These are phyloP conservation scores for Zootoca vivipara DNA, from an alignment of 2,113 vertebrate species.

Conservation along the genomic window DNA sequence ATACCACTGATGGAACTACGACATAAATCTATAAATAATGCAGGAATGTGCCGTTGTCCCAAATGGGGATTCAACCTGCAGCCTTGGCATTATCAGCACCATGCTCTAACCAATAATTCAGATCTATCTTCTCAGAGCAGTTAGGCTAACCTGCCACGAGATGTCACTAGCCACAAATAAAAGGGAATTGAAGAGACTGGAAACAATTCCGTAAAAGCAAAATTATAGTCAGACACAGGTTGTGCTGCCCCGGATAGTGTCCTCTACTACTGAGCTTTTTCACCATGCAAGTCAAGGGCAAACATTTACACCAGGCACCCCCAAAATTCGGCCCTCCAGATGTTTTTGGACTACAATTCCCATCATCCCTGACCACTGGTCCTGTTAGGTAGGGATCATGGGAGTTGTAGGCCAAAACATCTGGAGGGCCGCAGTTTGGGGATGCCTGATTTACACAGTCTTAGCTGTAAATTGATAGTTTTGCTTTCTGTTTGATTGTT, in stretches of 20 bases:
- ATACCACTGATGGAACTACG: too few relatives aligned
- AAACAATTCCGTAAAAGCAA: background rate
- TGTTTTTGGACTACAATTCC: too few relatives aligned
- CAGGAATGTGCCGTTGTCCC: too few relatives aligned
- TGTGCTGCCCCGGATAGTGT: background rate
- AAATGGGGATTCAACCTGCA: too few relatives aligned
- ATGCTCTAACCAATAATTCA: background rate
- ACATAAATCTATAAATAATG: too few relatives aligned
- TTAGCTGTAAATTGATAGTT: background rate
- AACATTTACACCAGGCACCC: too few relatives aligned
- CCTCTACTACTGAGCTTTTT: background rate
- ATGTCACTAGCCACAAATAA: conserved; percentile 25
- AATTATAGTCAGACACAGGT: background rate
- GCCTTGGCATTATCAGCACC: too few relatives aligned
- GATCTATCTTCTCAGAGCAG: background rate
- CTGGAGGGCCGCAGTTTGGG: too few relatives aligned
- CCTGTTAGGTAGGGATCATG: too few relatives aligned
- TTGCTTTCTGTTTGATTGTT: background rate
- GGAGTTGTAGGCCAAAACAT: too few relatives aligned
- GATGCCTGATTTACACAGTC: background rate
- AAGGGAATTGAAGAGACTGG: background rate
- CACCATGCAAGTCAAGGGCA: background rate
- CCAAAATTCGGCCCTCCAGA: too few relatives aligned
- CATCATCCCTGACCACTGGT: too few relatives aligned
- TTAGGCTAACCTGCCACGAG: conserved; percentile 26